These are phyloP conservation scores for Karalla daura DNA, from an alignment of 2,797 vertebrate genomes.

Conservation along the genomic window DNA sequence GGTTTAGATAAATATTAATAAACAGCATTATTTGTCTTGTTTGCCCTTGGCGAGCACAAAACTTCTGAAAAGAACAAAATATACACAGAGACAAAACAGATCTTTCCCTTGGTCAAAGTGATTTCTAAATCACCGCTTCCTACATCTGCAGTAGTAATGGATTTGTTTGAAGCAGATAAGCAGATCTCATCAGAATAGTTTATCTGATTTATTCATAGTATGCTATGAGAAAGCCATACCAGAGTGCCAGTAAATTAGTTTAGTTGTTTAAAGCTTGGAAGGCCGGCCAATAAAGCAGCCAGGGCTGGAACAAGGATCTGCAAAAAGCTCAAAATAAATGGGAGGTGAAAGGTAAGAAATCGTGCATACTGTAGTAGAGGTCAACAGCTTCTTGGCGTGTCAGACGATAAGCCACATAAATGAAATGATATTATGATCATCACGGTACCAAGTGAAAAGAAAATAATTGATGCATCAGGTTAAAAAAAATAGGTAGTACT, in stretches of 20 bases:
- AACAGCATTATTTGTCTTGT: background rate
- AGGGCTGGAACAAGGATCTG: constrained; percentile 19
- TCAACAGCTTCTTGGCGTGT: constrained; percentile 28
- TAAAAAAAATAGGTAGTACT: constrained; percentile 18
- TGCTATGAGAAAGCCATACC: constrained; percentile 1
- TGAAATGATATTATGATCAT: background rate
- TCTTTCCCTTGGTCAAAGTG: background rate
- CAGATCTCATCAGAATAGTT: constrained; percentile 10
- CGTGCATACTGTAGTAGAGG: background rate
- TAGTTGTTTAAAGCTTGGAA: constrained; percentile 36
- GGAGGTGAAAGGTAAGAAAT: constrained; percentile 27
- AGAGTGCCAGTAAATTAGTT: constrained; percentile 34
- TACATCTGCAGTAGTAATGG: background rate
- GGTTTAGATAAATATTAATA: constrained; percentile 25
- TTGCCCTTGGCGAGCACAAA: background rate
- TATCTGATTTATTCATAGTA: constrained; percentile 39
- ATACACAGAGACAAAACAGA: too few relatives aligned
- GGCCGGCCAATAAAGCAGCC: constrained; percentile 50
- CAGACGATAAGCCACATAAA: constrained; percentile 5
- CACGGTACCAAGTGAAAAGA: background rate
- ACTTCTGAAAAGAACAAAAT: constrained; percentile 6
- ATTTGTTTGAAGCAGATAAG: constrained; percentile 2
- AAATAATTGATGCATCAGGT: constrained; percentile 9
- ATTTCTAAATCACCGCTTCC: background rate
- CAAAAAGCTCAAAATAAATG: constrained; percentile 31